Percentiles rank a stretch among this genome's conserved stretches.
These are phyloP conservation scores for Bufotes viridis DNA, from an alignment of 2,797 vertebrate species.

Conservation along the genomic window DNA sequence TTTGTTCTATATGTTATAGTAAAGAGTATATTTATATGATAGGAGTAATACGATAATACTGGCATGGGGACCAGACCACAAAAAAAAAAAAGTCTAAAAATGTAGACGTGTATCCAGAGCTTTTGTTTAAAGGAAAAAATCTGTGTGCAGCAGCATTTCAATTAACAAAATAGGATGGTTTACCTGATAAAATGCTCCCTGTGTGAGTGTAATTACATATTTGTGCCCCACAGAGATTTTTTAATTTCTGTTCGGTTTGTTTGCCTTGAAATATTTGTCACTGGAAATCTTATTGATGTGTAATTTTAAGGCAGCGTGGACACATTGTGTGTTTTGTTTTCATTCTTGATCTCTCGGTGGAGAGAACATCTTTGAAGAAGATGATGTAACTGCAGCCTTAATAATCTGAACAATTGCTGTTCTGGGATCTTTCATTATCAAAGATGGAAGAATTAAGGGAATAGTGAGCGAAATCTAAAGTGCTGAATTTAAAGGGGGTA, in stretches of 20 bases:
- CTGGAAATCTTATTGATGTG: conserved; percentile 78
- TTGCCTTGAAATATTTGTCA: conserved; percentile 85
- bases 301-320: conserved; percentile 74
- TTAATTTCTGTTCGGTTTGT: conserved; percentile 86
- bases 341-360: conserved; percentile 73
- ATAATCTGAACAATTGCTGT: conserved; percentile 32
- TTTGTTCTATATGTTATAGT: too few relatives aligned
- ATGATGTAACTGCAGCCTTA: conserved; percentile 64
- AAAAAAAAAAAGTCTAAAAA: not conserved
- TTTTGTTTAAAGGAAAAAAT: conserved; percentile 76
- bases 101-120: conserved; percentile 65
- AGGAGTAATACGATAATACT: not conserved
- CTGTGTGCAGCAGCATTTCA: conserved; percentile 78
- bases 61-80: not conserved
- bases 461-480: not conserved
- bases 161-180: conserved; percentile 85
- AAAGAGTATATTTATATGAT: not conserved
- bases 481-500: not conserved
- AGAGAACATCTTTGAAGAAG: conserved; percentile 71
- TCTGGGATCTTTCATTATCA: not conserved
- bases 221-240: conserved; percentile 87
- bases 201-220: conserved; percentile 86
- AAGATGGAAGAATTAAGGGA: conserved; percentile 8
- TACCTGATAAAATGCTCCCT: conserved; percentile 87
- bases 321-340: conserved; percentile 74